Conservation (phyloP, 2,113 vertebrate genomes). For the Cettia cetti region DNA sequence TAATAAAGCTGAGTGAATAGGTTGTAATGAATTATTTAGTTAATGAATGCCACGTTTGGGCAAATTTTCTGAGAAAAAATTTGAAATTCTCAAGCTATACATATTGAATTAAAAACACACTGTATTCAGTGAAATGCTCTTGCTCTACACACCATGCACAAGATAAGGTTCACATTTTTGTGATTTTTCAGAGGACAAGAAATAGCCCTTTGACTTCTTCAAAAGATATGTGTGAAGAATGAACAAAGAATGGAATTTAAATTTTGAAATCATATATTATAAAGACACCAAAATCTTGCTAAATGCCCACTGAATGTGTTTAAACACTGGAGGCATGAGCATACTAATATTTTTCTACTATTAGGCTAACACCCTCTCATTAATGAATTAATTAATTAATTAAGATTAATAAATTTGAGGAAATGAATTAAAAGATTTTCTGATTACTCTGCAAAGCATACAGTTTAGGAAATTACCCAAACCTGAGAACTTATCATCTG, state of each 20-base stretch:
- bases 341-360: background rate
- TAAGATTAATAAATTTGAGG: background rate
- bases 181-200: background rate
- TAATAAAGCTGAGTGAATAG: slow-evolving; percentile 36
- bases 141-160: background rate
- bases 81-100: background rate
- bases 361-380: fast-evolving
- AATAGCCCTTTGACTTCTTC: background rate
- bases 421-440: background rate
- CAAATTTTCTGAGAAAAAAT: background rate
- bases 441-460: background rate
- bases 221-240: background rate
- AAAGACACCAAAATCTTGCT: background rate
- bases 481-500: background rate
- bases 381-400: too few species aligned
- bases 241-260: background rate
- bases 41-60: background rate
- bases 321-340: background rate
- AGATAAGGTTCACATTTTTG: background rate
- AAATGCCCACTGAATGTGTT: background rate
- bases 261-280: background rate
- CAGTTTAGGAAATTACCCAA: background rate
- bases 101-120: background rate
- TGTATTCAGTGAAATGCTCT: background rate
- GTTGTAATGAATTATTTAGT: slow-evolving; percentile 36